Percentiles rank a stretch among this genome's conserved stretches.
Conservation (phyloP, 2,797 vertebrate genomes). For the Coccyzus lansbergi region DNA sequence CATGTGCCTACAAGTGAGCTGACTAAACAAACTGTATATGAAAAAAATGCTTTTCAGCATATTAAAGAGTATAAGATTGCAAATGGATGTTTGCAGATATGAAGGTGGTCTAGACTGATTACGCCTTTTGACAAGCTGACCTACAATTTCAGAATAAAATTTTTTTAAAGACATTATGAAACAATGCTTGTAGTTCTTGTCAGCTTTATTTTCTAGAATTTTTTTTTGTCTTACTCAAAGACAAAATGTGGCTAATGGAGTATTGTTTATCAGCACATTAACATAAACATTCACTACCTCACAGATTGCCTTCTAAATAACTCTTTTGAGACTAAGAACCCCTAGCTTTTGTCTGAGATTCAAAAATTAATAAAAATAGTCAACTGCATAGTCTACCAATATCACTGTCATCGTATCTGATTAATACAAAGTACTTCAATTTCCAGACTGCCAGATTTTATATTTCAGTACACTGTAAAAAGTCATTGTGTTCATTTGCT, state of each 20-base stretch:
- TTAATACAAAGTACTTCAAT: not conserved
- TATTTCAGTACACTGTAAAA: not conserved
- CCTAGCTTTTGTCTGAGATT: not conserved
- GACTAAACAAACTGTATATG: not conserved
- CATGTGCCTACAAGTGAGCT: not conserved
- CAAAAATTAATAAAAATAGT: not conserved
- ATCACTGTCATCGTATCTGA: not conserved
- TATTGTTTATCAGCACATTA: not conserved
- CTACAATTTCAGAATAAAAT: not conserved
- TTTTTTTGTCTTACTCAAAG: not conserved
- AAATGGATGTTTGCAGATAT: not conserved
- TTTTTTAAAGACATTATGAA: not conserved
- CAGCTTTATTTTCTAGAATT: not conserved
- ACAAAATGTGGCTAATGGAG: not conserved
- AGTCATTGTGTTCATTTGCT: not conserved
- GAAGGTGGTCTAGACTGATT: not conserved
- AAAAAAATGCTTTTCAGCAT: not conserved
- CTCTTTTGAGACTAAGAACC: not conserved
- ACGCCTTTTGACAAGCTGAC: not conserved
- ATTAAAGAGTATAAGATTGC: not conserved
- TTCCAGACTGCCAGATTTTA: not conserved
- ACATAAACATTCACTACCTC: not conserved
- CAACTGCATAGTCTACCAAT: not conserved
- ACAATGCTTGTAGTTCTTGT: not conserved
- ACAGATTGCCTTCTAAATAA: not conserved